A percentile compares a stretch with the other conserved stretches of the same genome.
phyloP scores from a whole-genome alignment of 1,140 invertebrate species.

The Littorina saxatilis region DNA sequence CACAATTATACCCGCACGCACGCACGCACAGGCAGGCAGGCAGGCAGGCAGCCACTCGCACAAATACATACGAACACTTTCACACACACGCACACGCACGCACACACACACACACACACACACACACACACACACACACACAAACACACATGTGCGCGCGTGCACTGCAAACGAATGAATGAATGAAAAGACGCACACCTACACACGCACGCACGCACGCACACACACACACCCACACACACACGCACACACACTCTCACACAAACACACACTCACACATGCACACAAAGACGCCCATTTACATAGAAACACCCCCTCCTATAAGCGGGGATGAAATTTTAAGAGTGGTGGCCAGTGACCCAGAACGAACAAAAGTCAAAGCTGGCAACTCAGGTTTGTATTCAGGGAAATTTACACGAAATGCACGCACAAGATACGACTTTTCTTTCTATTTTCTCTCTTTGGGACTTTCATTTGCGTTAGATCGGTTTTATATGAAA shows the following conservation, averaged over 20 bases:
- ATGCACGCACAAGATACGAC: too few relatives aligned
- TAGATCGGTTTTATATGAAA: too few relatives aligned
- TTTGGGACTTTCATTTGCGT: too few relatives aligned
- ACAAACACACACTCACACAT: neutral
- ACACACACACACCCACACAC: constrained; percentile 3
- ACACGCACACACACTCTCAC: neutral
- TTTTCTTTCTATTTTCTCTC: too few relatives aligned
- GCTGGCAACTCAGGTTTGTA: too few relatives aligned
- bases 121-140: neutral
- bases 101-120: neutral
- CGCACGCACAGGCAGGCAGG: neutral
- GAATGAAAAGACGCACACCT: neutral
- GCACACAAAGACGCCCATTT: too few relatives aligned
- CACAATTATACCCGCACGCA: neutral
- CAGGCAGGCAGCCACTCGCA: neutral
- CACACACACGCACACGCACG: neutral
- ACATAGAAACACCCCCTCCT: too few relatives aligned
- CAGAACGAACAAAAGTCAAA: too few relatives aligned
- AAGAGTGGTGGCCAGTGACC: too few relatives aligned
- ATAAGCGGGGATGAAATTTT: too few relatives aligned
- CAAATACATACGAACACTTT: neutral
- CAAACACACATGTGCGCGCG: neutral
- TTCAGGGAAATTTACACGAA: too few relatives aligned
- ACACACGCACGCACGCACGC: neutral
- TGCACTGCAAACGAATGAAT: too few relatives aligned